Conservation (phyloP, 2,113 vertebrate genomes). For the Cavia porcellus region DNA sequence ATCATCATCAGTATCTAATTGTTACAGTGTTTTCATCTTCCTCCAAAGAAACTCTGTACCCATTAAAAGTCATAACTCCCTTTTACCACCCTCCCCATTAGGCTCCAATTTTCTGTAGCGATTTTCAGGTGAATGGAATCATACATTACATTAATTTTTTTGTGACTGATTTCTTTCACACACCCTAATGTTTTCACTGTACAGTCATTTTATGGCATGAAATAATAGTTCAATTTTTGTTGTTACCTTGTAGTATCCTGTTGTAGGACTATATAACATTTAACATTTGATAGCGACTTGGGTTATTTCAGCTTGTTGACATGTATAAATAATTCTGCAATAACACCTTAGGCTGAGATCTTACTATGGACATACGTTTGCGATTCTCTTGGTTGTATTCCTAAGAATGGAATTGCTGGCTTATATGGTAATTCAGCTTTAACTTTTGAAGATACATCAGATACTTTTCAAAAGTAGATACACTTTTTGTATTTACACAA, state of each 20-base stretch:
- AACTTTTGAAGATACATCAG: not conserved
- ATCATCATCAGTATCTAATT: not conserved
- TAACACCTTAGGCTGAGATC: not conserved
- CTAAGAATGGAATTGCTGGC: not conserved
- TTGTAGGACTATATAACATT: not conserved
- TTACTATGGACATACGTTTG: not conserved
- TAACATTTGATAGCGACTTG: not conserved
- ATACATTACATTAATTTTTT: not conserved
- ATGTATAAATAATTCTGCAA: not conserved
- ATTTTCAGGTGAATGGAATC: not conserved
- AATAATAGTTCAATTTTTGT: not conserved
- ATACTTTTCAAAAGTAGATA: not conserved
- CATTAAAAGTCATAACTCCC: not conserved
- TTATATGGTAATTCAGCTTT: not conserved
- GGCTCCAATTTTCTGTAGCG: too few species aligned
- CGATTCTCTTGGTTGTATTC: not conserved
- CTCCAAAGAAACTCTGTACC: not conserved
- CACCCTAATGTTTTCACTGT: not conserved
- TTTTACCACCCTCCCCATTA: not conserved
- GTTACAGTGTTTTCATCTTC: not conserved
- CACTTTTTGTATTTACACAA: not conserved
- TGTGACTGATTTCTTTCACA: not conserved
- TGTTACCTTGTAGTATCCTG: not conserved
- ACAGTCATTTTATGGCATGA: not conserved
- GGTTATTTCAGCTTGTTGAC: not conserved